Evolutionary conservation across 2,888 invertebrate genomes (phyloP).

Genomic region (Nymphalis urticae): DNA sequence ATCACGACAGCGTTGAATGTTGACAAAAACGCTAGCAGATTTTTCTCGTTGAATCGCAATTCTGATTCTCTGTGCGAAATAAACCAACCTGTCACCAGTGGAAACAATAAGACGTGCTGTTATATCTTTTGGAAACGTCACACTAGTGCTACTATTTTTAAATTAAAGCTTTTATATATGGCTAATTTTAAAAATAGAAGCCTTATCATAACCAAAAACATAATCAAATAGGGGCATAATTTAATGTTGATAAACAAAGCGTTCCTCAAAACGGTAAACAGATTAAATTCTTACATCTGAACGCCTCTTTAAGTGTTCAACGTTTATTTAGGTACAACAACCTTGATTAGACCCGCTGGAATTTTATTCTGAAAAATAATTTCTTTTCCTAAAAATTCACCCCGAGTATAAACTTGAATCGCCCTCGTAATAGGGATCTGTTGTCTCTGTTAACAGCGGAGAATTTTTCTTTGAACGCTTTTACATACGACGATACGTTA

Average conservation of each 20-base stretch:
- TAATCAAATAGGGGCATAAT: constrained; percentile 14
- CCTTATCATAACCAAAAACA: neutral
- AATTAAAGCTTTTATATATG: no score
- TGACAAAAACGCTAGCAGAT: no score
- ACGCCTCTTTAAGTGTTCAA: constrained; percentile 21
- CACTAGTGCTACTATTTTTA: no score
- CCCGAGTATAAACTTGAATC: constrained; percentile 39
- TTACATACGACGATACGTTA: constrained; percentile 22
- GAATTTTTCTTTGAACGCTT: constrained; percentile 27
- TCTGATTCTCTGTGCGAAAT: no score
- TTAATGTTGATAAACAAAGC: constrained; percentile 9
- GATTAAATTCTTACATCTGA: constrained; percentile 35
- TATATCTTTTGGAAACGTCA: no score
- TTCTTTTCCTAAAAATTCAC: constrained; percentile 37
- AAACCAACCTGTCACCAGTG: no score
- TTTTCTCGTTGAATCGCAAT: no score
- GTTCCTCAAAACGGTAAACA: constrained; percentile 23
- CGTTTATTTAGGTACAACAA: constrained; percentile 34
- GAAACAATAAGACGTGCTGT: no score
- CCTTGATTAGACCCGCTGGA: constrained; percentile 36
- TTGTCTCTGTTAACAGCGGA: constrained; percentile 42
- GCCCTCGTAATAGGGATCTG: constrained; percentile 41
- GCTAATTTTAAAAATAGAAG: no score
- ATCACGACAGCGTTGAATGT: no score
- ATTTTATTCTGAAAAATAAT: constrained; percentile 37